Evolutionary conservation across 1,140 invertebrate genomes (phyloP), one percentile per base, ranked within the genome.

Genomic region (Pinna nobilis): DNA sequence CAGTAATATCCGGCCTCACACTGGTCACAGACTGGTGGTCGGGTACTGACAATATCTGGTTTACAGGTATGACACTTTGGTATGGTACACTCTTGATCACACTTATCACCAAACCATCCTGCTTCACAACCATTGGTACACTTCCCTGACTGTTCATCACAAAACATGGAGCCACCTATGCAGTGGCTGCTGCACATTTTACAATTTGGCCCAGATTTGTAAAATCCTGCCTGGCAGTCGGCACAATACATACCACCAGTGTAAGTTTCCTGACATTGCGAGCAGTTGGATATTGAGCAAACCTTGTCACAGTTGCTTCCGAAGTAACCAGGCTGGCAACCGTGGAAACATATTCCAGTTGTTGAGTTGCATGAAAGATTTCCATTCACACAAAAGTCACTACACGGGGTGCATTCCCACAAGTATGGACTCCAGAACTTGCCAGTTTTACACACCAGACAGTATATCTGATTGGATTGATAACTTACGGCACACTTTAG

Each of bases 81-180:
- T 23, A 69, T 69, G 2, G 3, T 20, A 20, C 66, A 69, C 18
- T 47, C n/a, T 15, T 47, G 23, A 35, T 63, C 51, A n/a, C 68
- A 70, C 7, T 25, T 15, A 5, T 61, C 37, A 39, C 68, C 68
- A 70, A 61, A 70, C 57, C 57, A 70, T 23, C 68, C 68, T 2
- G n/a, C 6, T 28, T 15, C 32, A 61, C 68, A 70, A 9, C 57
- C 59, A 70, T 49, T 23, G 1, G 23, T 1, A 59, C 66, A 69
- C 23, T 33, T 47, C 13, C 66, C 66, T 53, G 50, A 47, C 3
- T 23, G 13, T 2, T 20, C 35, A 59, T 69, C 53, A 69, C 66
- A 69, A n/a, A n/a, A n/a, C 20, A 32, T 33, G 5, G 25, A 20
- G 30, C 55, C 51, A 55, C 49, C 55, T 3, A 53, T 15, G 33